These are phyloP conservation scores for Meiosimyza platycephala DNA, from an alignment of 2,888 invertebrate species.

Conservation along the genomic window DNA sequence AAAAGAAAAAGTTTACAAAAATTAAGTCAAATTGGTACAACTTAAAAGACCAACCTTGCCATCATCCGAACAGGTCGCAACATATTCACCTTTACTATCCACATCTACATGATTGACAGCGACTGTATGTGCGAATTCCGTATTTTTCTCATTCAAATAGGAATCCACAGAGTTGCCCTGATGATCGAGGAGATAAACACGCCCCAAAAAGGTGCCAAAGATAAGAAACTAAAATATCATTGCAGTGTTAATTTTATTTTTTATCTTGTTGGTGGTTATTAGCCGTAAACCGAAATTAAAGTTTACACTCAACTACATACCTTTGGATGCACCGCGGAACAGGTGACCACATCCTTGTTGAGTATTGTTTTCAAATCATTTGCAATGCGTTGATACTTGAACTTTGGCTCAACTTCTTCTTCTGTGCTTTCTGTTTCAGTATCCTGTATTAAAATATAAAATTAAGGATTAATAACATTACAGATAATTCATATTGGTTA, in stretches of 20 bases:
- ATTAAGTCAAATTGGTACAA: background rate
- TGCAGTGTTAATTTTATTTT: background rate
- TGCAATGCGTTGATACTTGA: slow-evolving; percentile 89
- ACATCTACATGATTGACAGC: slow-evolving; percentile 96
- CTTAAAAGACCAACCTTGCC: slow-evolving; percentile 72
- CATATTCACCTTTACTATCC: slow-evolving; percentile 91
- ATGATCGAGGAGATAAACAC: slow-evolving; percentile 90
- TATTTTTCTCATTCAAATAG: slow-evolving; percentile 67
- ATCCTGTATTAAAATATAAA: slow-evolving; percentile 42
- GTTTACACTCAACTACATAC: slow-evolving; percentile 64
- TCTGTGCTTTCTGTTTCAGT: slow-evolving; percentile 61
- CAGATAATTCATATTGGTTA: background rate
- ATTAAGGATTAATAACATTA: background rate
- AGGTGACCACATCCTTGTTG: slow-evolving; percentile 86
- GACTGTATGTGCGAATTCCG: slow-evolving; percentile 81
- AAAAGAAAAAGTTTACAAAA: background rate
- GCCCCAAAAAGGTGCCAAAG: slow-evolving; percentile 92
- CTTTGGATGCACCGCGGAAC: slow-evolving; percentile 93
- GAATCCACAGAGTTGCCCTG: slow-evolving; percentile 82
- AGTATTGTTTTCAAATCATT: slow-evolving; percentile 90
- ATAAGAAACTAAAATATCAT: slow-evolving; percentile 79
- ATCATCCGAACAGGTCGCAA: slow-evolving; percentile 93
- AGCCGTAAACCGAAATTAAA: background rate
- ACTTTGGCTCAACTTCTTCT: slow-evolving; percentile 84
- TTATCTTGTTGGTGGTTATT: too few species aligned